phyloP scores from a whole-genome alignment of 2,888 invertebrate genomes.

The Coleophora flavipennella region DNA sequence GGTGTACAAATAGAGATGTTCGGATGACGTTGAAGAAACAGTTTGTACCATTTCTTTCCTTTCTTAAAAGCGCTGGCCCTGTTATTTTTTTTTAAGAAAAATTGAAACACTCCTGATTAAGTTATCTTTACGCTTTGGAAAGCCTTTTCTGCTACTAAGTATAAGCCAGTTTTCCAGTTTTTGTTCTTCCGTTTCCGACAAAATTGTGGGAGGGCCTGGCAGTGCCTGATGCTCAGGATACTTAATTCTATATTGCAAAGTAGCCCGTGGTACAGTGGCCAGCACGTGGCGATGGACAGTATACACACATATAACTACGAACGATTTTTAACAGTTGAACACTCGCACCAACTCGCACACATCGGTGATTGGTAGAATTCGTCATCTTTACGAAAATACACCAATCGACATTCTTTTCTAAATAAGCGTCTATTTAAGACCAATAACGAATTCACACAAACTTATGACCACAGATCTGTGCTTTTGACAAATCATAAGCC shows the following conservation, averaged over 20 bases:
- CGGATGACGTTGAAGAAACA: conserved; percentile 16
- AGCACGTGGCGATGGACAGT: too few species aligned
- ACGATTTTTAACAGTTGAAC: too few species aligned
- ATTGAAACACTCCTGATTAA: conserved; percentile 11
- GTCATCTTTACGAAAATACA: too few species aligned
- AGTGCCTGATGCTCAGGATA: conserved; percentile 8
- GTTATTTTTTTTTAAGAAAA: conserved; percentile 10
- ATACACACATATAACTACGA: too few species aligned
- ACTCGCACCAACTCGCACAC: too few species aligned
- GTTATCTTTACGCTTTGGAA: conserved; percentile 16
- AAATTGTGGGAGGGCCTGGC: conserved; percentile 18
- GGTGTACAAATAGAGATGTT: conserved; percentile 14
- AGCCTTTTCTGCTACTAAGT: conserved; percentile 14
- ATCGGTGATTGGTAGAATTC: too few species aligned
- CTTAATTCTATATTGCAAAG: conserved; percentile 16
- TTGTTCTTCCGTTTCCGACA: conserved; percentile 15
- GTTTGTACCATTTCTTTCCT: conserved; percentile 15
- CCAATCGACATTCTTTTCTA: too few species aligned
- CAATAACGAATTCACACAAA: too few species aligned
- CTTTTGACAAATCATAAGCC: too few species aligned
- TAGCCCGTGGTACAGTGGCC: conserved; percentile 17
- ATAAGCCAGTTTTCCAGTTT: conserved; percentile 16
- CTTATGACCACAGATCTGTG: too few species aligned
- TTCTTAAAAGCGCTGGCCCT: conserved; percentile 14
- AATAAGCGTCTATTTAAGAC: too few species aligned